These are phyloP conservation scores for Heteromormyrus szaboi DNA, from an alignment of 2,797 vertebrate species.

Conservation along the genomic window DNA sequence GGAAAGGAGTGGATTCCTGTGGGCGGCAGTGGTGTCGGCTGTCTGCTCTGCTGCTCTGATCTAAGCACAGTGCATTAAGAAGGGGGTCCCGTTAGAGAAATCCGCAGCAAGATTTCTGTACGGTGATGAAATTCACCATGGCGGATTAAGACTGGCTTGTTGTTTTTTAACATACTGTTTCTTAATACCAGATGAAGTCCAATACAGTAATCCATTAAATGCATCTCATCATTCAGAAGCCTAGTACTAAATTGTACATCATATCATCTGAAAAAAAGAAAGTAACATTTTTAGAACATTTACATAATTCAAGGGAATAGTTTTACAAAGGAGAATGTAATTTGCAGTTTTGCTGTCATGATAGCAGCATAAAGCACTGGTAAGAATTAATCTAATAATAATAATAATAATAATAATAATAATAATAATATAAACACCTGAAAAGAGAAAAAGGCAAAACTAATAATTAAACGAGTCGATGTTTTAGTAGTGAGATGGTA, in stretches of 20 bases:
- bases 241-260: neutral
- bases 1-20: neutral
- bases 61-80: neutral
- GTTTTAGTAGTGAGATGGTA: neutral
- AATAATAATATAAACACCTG: neutral
- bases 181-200: constrained; percentile 2
- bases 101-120: neutral
- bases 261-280: neutral
- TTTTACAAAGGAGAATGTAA: neutral
- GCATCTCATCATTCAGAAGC: neutral
- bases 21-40: neutral
- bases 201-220: neutral
- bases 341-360: neutral
- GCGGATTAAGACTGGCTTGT: neutral
- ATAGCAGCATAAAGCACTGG: neutral
- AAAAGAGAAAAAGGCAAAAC: neutral
- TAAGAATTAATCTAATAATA: neutral
- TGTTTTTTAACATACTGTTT: neutral
- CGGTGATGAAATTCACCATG: neutral
- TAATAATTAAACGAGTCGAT: neutral
- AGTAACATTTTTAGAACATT: neutral
- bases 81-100: neutral
- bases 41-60: neutral
- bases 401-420: neutral
- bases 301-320: neutral